Evolutionary conservation across 92 coral and sea anemone species (phyloP), one percentile per base, ranked within the genome.

Genomic region (Bergia sp.): DNA sequence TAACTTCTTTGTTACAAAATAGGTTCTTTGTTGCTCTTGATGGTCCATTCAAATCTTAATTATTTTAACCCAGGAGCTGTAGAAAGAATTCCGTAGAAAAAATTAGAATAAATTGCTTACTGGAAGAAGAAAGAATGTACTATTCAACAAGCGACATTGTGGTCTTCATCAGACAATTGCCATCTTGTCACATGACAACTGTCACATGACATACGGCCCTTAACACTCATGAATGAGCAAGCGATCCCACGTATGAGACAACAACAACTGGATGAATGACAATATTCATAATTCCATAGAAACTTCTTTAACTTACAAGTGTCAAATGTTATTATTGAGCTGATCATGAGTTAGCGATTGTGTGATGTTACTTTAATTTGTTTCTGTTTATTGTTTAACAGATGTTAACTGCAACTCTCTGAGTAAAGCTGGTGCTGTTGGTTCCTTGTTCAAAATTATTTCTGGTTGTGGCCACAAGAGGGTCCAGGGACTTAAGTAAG

Each of bases 401-500:
- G 99, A 94, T 81, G 99, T 97, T 10, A 97, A 97, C 80, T 97
- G 99, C 89, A 97, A 88, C 76, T 85, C 86, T 61, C 86, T 97
- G 72, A 93, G 96, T 20, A 97, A 97, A 87, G 93, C 96, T 71
- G 99, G 98, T 41, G 96, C 98, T 77, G 93, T 97, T 36, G 89
- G 91, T 64, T 92, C 93, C 1, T 90, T 97, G 77, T 97, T 97
- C 81, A 94, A 92, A 87, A 92, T 95, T 57, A 90, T 96, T 21
- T 88, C 94, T 8, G 93, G 96, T 82, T 97, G 99, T 93, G 99
- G 99, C 23, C 99, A 97, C 89, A 97, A 96, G 86, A 89, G 99
- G 43, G 91, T 95, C 44, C 96, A 94, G 36, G 95, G 98, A 73
- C 77, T 97, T 67, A 97, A 97, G 99, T 97, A 83, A 94, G 71